phyloP scores from a whole-genome alignment of 2,797 vertebrate genomes.

The Enteromius fasciolatus region DNA sequence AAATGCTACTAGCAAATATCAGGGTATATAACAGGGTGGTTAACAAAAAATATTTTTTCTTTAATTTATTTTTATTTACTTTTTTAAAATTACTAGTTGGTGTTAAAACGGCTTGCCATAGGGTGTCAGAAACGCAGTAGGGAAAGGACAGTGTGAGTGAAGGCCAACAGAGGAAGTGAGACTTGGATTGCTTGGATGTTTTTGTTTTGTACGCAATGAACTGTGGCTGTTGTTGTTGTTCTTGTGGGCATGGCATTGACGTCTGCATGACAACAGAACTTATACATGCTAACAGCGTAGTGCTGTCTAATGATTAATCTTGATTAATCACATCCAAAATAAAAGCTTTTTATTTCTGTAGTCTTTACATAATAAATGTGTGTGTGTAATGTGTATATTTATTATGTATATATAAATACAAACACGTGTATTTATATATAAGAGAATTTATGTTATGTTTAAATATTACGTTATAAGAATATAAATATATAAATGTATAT shows the following conservation, averaged over 20 bases:
- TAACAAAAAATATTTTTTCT: not conserved
- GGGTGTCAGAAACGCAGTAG: not conserved
- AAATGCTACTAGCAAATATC: not conserved
- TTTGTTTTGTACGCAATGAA: not conserved
- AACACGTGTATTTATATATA: too few species aligned
- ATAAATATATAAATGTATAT: too few species aligned
- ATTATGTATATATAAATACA: too few species aligned
- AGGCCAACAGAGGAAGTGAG: conserved; percentile 5
- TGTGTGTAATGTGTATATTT: too few species aligned
- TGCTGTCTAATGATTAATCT: too few species aligned
- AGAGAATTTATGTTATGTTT: too few species aligned
- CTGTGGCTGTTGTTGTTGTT: not conserved
- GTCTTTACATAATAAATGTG: too few species aligned
- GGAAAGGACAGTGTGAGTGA: not conserved
- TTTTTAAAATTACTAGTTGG: not conserved
- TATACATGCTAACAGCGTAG: not conserved
- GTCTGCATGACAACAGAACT: not conserved
- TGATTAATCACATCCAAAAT: too few species aligned
- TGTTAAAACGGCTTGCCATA: not conserved
- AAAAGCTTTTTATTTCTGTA: too few species aligned
- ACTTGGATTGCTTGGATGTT: not conserved
- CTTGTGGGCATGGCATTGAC: not conserved
- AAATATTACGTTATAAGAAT: too few species aligned
- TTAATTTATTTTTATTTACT: not conserved
- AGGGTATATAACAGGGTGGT: not conserved